A percentile compares a stretch with the other conserved stretches of the same genome.
Conservation (phyloP, 2,113 vertebrate species). For the Silurus glanis region DNA sequence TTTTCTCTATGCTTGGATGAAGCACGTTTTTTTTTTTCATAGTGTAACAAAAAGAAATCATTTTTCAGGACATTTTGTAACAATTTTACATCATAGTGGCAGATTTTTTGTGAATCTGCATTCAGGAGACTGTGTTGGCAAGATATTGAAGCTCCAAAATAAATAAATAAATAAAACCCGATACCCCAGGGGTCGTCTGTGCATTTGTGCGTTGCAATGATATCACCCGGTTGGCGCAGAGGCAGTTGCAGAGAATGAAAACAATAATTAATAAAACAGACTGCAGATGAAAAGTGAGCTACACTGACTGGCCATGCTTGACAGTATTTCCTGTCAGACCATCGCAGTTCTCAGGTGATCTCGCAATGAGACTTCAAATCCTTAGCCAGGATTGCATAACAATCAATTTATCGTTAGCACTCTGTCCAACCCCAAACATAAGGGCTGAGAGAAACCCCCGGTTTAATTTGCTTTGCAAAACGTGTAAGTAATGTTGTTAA, state of each 20-base stretch:
- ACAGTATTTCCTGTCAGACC: slow-evolving; percentile 26
- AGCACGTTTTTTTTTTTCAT: background rate
- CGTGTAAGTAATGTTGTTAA: slow-evolving; percentile 47
- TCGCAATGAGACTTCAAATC: slow-evolving; percentile 23
- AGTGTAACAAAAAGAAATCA: background rate
- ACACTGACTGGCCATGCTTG: slow-evolving; percentile 37
- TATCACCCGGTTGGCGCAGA: slow-evolving; percentile 31
- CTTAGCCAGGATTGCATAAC: slow-evolving; percentile 33
- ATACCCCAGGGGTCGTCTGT: slow-evolving; percentile 30
- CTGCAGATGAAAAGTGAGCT: slow-evolving; percentile 35
- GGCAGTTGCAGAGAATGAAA: slow-evolving; percentile 24
- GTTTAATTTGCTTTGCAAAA: slow-evolving; percentile 52
- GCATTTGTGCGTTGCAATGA: slow-evolving; percentile 33
- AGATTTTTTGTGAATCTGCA: background rate
- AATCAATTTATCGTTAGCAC: slow-evolving; percentile 45
- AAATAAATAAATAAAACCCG: background rate
- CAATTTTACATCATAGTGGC: background rate
- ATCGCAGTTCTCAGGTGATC: slow-evolving; percentile 19
- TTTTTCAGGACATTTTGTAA: background rate
- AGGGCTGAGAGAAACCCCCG: slow-evolving; percentile 18
- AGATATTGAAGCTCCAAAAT: slow-evolving; percentile 30
- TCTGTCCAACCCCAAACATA: slow-evolving; percentile 35
- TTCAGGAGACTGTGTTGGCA: background rate
- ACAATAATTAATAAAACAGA: slow-evolving; percentile 53
- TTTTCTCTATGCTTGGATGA: background rate